Evolutionary conservation across 2,888 invertebrate genomes (phyloP).

Genomic region (Timema cristinae): DNA sequence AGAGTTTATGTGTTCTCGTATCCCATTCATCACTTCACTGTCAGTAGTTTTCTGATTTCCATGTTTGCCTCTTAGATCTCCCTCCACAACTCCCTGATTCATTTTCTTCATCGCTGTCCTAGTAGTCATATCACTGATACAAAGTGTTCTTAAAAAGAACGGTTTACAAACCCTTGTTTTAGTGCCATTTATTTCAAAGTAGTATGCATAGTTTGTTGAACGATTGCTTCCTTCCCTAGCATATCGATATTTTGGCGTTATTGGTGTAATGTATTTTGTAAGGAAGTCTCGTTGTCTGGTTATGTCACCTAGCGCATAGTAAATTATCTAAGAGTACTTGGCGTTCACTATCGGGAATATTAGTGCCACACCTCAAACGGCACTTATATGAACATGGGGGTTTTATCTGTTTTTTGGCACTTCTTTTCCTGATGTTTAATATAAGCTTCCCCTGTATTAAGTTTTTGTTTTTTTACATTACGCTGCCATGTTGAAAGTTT

Average conservation of each 20-base stretch:
- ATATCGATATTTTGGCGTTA: neutral
- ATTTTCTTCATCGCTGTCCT: conserved; percentile 3
- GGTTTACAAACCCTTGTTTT: too few species aligned
- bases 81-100: too few species aligned
- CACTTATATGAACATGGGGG: too few species aligned
- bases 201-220: too few species aligned
- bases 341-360: too few species aligned
- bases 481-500: neutral
- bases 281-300: conserved; percentile 12
- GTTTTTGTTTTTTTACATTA: neutral
- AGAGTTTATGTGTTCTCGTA: neutral
- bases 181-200: too few species aligned
- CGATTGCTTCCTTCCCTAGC: neutral
- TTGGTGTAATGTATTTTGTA: conserved; percentile 10
- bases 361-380: too few species aligned
- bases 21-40: conserved; percentile 7
- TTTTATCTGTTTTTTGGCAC: too few species aligned
- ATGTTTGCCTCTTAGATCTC: neutral
- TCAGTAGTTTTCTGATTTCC: conserved; percentile 6
- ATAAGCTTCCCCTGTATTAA: too few species aligned
- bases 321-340: too few species aligned
- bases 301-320: conserved; percentile 1
- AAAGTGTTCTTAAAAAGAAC: too few species aligned
- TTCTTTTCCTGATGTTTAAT: too few species aligned
- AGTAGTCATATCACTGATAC: conserved; percentile 1